Conservation (phyloP, 1,140 invertebrate genomes). For the Galleria mellonella region DNA sequence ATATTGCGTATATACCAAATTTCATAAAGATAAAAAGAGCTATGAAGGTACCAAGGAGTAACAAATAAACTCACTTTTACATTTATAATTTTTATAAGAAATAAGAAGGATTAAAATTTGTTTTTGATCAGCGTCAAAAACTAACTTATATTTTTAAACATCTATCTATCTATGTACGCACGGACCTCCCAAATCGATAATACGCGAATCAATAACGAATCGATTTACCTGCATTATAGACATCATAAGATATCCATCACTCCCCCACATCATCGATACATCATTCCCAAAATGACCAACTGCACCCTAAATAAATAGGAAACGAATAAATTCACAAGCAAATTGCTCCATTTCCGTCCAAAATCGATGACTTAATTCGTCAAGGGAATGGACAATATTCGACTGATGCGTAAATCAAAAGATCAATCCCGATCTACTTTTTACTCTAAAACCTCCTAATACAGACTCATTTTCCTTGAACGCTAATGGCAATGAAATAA, state of each 20-base stretch:
- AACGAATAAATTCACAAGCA: slow-evolving; percentile 50
- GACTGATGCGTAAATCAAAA: slow-evolving; percentile 4
- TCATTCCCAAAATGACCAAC: slow-evolving; percentile 41
- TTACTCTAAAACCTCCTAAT: slow-evolving; percentile 6
- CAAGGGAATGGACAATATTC: slow-evolving; percentile 43
- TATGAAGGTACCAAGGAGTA: too few relatives aligned
- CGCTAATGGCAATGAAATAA: slow-evolving; percentile 4
- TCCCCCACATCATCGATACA: slow-evolving; percentile 23
- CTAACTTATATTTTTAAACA: too few relatives aligned
- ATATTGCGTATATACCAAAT: too few relatives aligned
- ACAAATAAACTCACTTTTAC: too few relatives aligned
- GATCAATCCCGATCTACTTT: slow-evolving; percentile 25
- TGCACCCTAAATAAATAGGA: slow-evolving; percentile 55
- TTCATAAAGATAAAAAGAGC: too few relatives aligned
- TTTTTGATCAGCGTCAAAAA: too few relatives aligned
- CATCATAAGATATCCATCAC: slow-evolving; percentile 26
- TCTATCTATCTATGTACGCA: not conserved
- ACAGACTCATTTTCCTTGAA: not conserved
- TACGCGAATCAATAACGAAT: slow-evolving; percentile 25
- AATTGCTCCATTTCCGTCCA: slow-evolving; percentile 63
- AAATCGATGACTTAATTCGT: slow-evolving; percentile 58
- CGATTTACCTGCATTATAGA: slow-evolving; percentile 43
- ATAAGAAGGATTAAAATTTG: too few relatives aligned
- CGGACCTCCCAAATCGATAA: slow-evolving; percentile 13
- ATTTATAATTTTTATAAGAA: too few relatives aligned